Base-by-base conservation (phyloP, 2,113 vertebrate species). In the Hiodon tergisus region DNA sequence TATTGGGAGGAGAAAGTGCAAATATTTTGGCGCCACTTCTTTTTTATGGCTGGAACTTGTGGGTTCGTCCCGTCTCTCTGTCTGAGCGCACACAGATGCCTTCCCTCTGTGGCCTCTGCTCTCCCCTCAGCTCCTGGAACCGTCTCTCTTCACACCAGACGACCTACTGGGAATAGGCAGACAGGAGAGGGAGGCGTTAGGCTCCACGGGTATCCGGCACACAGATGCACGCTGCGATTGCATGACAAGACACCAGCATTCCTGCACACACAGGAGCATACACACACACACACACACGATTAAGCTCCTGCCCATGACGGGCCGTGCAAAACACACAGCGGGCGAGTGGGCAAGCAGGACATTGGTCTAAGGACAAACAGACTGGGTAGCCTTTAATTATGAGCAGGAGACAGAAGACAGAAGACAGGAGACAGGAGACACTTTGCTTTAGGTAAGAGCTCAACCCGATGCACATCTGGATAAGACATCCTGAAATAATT, bases 1-100 rank as follows among this genome's bases (percentile, higher is more conserved):
- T 81, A 84, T 70, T 78, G 85, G 88, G 84, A 88, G 83, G 83
- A 86, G 84, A 92, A 92, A 92, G 91, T 92, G 91, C 91, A 92
- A 92, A 89, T 87, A 88, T 89, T 90, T 91, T 89, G 89, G 89
- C 82, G 88, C 87, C 81, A 81, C 86, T 87, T 87, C 66, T 77
- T 85, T 85, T 81, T 77, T 59, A 80, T 80, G 75, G 80, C 81
- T 71, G 80, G 79, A 85, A 83, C 80, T 80, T 81, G 55, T 79
- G 14, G n/a, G 17, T 47, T 80, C 77, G 77, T 80, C 81, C 76
- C 78, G 75, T 83, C 83, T 80, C 81, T 83, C 77, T 84, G 72
- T 81, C 80, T 78, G 85, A 85, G 79, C 78, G 78, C 81, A 76
- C 82, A 73, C 81, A 83, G 85, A 85, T 84, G 83, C 78, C 76